Evolutionary conservation across 2,113 vertebrate species (phyloP).

Genomic region (Macaca nemestrina): DNA sequence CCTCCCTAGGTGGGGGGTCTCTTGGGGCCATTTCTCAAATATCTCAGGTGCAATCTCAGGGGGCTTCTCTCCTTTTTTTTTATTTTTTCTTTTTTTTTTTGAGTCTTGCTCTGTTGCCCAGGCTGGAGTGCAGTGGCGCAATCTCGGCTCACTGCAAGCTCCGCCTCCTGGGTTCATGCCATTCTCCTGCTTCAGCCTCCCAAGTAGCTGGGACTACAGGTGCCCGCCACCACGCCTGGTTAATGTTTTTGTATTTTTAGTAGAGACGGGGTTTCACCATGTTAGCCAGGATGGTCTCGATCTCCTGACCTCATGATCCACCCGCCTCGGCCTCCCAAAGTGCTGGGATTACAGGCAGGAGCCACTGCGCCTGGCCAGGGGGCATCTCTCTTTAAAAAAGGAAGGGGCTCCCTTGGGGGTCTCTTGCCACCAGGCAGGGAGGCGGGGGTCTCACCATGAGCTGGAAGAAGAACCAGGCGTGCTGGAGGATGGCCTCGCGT

Average conservation of each 20-base stretch:
- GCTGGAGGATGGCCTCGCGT: constrained; percentile 89
- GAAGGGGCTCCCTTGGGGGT: background rate
- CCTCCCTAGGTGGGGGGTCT: background rate
- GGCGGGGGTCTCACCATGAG: constrained; percentile 86
- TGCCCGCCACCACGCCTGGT: rapidly evolving
- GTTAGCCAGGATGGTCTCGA: no score
- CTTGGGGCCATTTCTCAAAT: background rate
- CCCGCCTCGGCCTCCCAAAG: no score
- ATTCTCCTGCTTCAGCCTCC: no score
- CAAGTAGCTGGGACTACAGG: no score
- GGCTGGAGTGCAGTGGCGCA: no score
- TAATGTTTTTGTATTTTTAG: no score
- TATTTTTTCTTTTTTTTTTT: rapidly evolving
- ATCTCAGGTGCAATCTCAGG: background rate
- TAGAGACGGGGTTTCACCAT: no score
- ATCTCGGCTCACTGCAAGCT: no score
- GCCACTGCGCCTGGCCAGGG: background rate
- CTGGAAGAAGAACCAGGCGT: constrained; percentile 95
- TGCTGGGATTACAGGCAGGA: no score
- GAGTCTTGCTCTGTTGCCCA: no score
- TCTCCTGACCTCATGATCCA: no score
- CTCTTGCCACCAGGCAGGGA: rapidly evolving
- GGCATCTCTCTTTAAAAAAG: background rate
- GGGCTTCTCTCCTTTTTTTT: background rate
- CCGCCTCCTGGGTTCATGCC: no score